phyloP scores from a whole-genome alignment of 30 jellyfish, hydroid and myxozoan species.

The Aurelia aurita complex sp. Pacific region DNA sequence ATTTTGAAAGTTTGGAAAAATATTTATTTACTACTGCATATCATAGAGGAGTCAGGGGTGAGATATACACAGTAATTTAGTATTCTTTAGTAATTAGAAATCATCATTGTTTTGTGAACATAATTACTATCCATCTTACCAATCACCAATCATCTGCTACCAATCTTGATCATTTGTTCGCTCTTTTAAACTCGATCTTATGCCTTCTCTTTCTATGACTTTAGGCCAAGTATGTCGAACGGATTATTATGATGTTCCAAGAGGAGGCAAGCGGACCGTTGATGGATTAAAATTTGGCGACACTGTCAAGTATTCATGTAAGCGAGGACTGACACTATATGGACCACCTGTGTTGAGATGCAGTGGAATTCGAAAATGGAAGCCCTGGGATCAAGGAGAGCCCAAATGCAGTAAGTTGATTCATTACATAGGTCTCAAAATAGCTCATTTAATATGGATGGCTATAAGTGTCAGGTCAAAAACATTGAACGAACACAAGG shows the following conservation, averaged over 20 bases:
- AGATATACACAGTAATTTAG: no score
- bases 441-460: neutral
- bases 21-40: no score
- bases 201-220: neutral
- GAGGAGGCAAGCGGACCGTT: neutral
- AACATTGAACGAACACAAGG: neutral
- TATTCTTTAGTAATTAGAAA: no score
- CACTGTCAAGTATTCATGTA: constrained; percentile 20
- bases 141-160: no score
- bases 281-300: constrained; percentile 25
- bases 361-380: constrained; percentile 75
- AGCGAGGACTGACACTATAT: constrained; percentile 27
- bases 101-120: no score
- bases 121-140: no score
- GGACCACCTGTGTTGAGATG: constrained; percentile 49
- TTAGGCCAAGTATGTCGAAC: constrained; percentile 3
- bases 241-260: constrained; percentile 1
- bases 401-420: constrained; percentile 55
- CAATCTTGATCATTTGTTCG: no score
- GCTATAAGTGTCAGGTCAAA: neutral
- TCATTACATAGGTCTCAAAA: no score
- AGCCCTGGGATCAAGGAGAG: constrained; percentile 69
- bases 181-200: no score
- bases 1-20: no score
- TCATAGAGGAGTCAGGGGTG: no score